These are phyloP conservation scores for Lethenteron camtschaticum DNA, from an alignment of 2,113 vertebrate species.

Conservation along the genomic window DNA sequence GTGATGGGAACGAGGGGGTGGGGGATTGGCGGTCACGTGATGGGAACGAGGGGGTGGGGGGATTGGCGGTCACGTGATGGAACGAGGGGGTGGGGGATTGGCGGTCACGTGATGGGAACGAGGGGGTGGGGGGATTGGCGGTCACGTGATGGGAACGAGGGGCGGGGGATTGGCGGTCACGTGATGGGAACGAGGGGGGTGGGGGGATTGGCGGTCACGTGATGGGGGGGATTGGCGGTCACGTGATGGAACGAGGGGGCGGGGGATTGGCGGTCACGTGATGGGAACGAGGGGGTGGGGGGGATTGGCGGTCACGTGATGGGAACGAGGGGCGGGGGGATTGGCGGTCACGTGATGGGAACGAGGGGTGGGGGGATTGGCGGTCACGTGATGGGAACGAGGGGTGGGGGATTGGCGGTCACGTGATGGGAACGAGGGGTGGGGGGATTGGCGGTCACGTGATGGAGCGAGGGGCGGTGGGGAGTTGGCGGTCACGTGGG, in stretches of 20 bases:
- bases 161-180: not conserved
- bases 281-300: no score
- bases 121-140: not conserved
- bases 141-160: not conserved
- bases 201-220: no score
- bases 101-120: not conserved
- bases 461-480: not conserved
- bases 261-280: no score
- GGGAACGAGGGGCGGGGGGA: no score
- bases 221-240: not conserved
- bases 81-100: no score
- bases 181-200: no score
- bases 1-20: not conserved
- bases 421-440: not conserved
- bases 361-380: no score
- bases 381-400: not conserved
- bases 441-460: not conserved
- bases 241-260: not conserved
- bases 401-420: not conserved
- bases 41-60: not conserved
- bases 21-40: not conserved
- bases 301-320: no score
- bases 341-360: no score
- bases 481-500: not conserved
- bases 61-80: not conserved